Evolutionary conservation across 2,113 vertebrate species (phyloP).

Genomic region (Thalassarche chlororhynchos): DNA sequence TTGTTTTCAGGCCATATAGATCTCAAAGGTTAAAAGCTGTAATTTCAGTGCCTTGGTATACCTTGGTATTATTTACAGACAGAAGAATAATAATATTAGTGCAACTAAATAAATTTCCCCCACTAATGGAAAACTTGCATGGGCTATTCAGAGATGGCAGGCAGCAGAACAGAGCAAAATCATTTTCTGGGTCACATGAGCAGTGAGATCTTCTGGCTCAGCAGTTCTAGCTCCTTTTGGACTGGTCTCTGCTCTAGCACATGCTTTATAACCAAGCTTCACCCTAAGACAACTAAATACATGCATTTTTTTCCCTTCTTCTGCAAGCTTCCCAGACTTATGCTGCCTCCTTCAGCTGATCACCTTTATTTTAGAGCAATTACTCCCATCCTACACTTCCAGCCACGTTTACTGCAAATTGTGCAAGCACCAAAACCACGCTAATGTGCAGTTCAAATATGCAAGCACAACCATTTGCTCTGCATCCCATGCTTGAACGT

Average conservation of each 20-base stretch:
- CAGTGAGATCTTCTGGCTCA: background rate
- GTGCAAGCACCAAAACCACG: background rate
- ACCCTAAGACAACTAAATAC: background rate
- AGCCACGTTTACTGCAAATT: background rate
- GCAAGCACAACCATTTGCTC: background rate
- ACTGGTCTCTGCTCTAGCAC: background rate
- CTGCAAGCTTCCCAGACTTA: background rate
- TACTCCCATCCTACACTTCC: background rate
- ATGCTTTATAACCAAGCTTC: background rate
- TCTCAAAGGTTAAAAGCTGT: background rate
- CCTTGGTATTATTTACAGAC: background rate
- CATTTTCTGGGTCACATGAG: background rate
- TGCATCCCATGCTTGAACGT: background rate
- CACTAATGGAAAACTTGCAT: background rate
- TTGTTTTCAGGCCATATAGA: background rate
- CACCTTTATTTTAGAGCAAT: background rate
- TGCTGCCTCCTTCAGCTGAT: background rate
- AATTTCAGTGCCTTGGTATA: background rate
- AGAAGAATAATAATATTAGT: background rate
- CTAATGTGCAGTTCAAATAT: background rate
- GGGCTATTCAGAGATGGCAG: background rate
- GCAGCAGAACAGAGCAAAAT: background rate
- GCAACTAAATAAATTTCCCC: background rate
- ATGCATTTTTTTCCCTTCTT: background rate
- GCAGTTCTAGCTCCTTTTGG: background rate